Conservation (phyloP, 2,888 invertebrate genomes). For the Drosophila maculinotata region DNA sequence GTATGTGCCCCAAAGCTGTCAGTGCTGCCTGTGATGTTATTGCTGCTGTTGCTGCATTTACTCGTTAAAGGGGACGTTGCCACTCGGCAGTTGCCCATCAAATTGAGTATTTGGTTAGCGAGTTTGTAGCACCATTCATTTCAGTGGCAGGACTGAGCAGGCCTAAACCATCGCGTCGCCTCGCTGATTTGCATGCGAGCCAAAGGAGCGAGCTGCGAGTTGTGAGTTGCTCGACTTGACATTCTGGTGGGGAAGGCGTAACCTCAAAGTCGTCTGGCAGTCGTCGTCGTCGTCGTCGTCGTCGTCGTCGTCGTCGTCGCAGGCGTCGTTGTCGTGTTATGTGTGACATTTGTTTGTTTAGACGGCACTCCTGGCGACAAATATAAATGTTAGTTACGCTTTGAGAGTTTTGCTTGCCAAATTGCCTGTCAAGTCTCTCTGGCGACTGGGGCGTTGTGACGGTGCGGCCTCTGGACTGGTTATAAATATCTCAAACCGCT, state of each 20-base stretch:
- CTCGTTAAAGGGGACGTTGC: conserved; percentile 16
- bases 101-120: conserved; percentile 67
- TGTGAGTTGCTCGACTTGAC: too few relatives aligned
- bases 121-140: conserved; percentile 53
- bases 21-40: neutral
- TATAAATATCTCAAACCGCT: conserved; percentile 59
- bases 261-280: conserved; percentile 68
- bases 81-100: conserved; percentile 59
- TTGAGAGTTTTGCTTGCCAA: conserved; percentile 71
- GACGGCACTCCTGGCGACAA: conserved; percentile 72
- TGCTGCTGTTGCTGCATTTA: neutral
- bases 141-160: conserved; percentile 26
- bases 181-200: conserved; percentile 69
- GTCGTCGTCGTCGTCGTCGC: conserved; percentile 27
- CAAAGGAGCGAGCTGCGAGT: conserved; percentile 19
- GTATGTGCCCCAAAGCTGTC: conserved; percentile 2
- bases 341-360: conserved; percentile 73
- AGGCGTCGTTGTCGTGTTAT: conserved; percentile 53
- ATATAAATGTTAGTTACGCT: conserved; percentile 77
- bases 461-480: conserved; percentile 25
- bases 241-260: conserved; percentile 35
- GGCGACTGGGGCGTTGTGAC: conserved; percentile 16
- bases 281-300: conserved; percentile 8
- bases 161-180: conserved; percentile 52
- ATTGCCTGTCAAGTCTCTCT: conserved; percentile 71